Percentiles rank a stretch among this genome's conserved stretches.
These are phyloP conservation scores for Pinctada fucata DNA, from an alignment of 2,888 invertebrate genomes.

Conservation along the genomic window DNA sequence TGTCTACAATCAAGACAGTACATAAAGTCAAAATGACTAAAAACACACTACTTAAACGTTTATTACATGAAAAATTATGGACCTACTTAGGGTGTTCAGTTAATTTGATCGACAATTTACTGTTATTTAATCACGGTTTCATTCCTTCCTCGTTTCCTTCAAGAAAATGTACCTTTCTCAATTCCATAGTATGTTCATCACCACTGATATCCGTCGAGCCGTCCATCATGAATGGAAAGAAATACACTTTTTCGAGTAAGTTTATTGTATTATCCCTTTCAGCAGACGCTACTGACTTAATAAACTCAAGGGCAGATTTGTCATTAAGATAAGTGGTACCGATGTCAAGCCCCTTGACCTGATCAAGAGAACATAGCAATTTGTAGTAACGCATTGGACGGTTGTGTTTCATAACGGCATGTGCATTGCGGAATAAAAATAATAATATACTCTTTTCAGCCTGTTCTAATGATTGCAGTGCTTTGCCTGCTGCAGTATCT, in stretches of 20 bases:
- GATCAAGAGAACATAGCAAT: conserved; percentile 32
- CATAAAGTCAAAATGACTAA: background rate
- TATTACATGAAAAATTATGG: background rate
- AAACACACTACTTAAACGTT: background rate
- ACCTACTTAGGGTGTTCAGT: background rate
- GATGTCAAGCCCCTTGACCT: conserved; percentile 31
- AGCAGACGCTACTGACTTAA: conserved; percentile 22
- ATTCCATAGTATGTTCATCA: conserved; percentile 8
- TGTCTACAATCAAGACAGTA: background rate
- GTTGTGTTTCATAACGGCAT: conserved; percentile 39
- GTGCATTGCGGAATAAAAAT: conserved; percentile 32
- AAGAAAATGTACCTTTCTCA: background rate
- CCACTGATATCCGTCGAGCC: conserved; percentile 29
- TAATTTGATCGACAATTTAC: background rate
- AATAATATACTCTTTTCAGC: conserved; percentile 4
- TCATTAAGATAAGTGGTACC: conserved; percentile 38
- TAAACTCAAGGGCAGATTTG: conserved; percentile 39
- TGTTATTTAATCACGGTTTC: background rate
- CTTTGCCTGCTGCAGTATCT: conserved; percentile 1
- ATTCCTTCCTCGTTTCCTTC: background rate
- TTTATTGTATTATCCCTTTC: conserved; percentile 31
- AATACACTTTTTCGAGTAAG: conserved; percentile 8
- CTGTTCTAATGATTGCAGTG: conserved; percentile 3
- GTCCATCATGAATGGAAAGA: conserved; percentile 29
- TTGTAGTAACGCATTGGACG: conserved; percentile 29